Evolutionary conservation across 2,797 vertebrate species (phyloP).

Genomic region (Heliangelus exortis): DNA sequence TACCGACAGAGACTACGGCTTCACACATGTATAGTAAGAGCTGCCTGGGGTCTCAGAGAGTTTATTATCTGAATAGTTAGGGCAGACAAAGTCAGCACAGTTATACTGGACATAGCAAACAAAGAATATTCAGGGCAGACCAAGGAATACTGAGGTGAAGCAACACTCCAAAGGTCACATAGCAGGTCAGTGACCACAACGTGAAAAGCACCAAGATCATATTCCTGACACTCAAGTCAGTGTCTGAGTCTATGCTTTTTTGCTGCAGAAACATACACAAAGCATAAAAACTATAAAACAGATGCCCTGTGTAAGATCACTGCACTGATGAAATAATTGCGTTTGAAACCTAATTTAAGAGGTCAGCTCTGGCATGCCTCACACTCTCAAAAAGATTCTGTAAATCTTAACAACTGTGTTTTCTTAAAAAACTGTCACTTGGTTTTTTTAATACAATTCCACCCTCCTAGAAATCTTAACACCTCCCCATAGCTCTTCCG

Average conservation of each 20-base stretch:
- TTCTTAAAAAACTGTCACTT: background rate
- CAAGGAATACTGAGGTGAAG: slow-evolving; percentile 36
- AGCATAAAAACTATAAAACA: background rate
- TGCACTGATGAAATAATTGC: background rate
- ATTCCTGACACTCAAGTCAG: background rate
- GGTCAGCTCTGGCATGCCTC: background rate
- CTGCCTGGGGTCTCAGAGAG: background rate
- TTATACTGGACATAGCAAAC: background rate
- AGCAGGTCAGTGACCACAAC: slow-evolving; percentile 23
- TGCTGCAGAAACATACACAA: slow-evolving; percentile 1
- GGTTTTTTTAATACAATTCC: background rate
- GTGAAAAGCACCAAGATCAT: background rate
- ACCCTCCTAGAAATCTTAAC: background rate
- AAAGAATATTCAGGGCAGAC: slow-evolving; percentile 16
- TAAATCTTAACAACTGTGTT: background rate
- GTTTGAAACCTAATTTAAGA: background rate
- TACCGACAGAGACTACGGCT: background rate
- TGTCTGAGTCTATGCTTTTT: background rate
- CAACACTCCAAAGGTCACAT: background rate
- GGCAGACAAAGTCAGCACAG: slow-evolving; percentile 12
- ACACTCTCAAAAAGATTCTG: background rate
- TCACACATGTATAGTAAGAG: background rate
- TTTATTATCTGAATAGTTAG: slow-evolving; percentile 13
- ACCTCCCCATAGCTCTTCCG: background rate
- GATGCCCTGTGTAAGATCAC: background rate